Evolutionary conservation across 2,888 invertebrate genomes (phyloP).

Genomic region (Campoletis raptor): DNA sequence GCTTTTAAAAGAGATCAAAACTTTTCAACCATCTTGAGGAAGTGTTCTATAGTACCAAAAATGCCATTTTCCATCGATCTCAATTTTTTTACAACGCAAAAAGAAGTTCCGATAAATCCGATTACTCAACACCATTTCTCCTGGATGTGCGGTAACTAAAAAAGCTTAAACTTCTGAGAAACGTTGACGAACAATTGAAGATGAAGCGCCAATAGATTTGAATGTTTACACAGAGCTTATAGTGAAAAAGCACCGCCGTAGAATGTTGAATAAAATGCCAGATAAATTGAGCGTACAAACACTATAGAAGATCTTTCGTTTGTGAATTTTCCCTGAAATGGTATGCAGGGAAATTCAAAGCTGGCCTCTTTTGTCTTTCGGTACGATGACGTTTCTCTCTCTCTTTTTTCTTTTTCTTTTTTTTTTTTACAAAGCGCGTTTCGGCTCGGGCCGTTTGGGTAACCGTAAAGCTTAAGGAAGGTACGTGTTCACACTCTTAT

Average conservation of each 20-base stretch:
- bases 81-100: background rate
- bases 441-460: constrained; percentile 22
- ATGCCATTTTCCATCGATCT: background rate
- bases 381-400: background rate
- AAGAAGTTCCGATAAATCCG: background rate
- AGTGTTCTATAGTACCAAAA: background rate
- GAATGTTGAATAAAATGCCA: constrained; percentile 18
- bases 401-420: background rate
- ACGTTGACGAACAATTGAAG: constrained; percentile 1
- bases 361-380: constrained; percentile 27
- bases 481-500: constrained; percentile 43
- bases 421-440: constrained; percentile 1
- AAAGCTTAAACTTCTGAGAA: background rate
- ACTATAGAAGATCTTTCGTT: constrained; percentile 3
- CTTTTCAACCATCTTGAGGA: background rate
- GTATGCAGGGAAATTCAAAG: constrained; percentile 12
- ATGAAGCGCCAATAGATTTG: background rate
- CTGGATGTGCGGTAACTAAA: background rate
- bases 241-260: background rate
- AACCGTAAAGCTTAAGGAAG: constrained; percentile 35
- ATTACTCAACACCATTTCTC: background rate
- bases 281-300: constrained; percentile 15
- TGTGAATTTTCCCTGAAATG: background rate
- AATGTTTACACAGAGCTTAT: constrained; percentile 8
- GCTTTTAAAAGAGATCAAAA: background rate